Percentiles rank a stretch among this genome's conserved stretches.
These are phyloP conservation scores for Parnassius smintheus DNA, from an alignment of 2,888 invertebrate species.

Conservation along the genomic window DNA sequence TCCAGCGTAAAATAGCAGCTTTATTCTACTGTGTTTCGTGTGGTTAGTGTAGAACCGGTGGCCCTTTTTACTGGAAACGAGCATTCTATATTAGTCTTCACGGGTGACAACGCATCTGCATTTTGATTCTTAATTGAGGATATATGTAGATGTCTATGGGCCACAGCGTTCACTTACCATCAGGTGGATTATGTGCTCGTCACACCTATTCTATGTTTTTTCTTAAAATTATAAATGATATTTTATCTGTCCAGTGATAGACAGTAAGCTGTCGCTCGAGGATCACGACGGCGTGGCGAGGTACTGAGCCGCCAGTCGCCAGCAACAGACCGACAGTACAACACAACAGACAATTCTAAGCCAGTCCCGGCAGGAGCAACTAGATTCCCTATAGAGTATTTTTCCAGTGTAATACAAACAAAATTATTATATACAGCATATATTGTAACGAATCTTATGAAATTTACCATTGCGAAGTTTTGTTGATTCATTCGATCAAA, in stretches of 20 bases:
- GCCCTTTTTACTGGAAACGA: too few species aligned
- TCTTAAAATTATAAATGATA: background rate
- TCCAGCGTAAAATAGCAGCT: too few species aligned
- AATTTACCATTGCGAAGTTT: background rate
- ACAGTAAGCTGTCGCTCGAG: constrained; percentile 74
- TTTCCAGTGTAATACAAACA: constrained; percentile 26
- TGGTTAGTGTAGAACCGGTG: too few species aligned
- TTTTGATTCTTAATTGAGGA: too few species aligned
- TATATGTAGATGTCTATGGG: too few species aligned
- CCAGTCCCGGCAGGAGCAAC: constrained; percentile 1
- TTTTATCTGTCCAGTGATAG: constrained; percentile 62
- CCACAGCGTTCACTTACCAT: too few species aligned
- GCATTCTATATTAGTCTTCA: too few species aligned
- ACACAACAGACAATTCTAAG: constrained; percentile 25
- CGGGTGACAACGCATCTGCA: too few species aligned
- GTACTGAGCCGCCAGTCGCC: constrained; percentile 48
- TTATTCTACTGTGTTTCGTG: too few species aligned
- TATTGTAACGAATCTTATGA: constrained; percentile 10
- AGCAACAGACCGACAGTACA: constrained; percentile 11
- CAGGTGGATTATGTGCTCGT: background rate
- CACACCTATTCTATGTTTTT: background rate
- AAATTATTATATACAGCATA: background rate
- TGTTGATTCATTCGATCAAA: constrained; percentile 11
- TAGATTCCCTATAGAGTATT: constrained; percentile 26
- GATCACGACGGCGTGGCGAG: constrained; percentile 67